Evolutionary conservation across 2,888 invertebrate species (phyloP).

Genomic region (Apamea sordens): DNA sequence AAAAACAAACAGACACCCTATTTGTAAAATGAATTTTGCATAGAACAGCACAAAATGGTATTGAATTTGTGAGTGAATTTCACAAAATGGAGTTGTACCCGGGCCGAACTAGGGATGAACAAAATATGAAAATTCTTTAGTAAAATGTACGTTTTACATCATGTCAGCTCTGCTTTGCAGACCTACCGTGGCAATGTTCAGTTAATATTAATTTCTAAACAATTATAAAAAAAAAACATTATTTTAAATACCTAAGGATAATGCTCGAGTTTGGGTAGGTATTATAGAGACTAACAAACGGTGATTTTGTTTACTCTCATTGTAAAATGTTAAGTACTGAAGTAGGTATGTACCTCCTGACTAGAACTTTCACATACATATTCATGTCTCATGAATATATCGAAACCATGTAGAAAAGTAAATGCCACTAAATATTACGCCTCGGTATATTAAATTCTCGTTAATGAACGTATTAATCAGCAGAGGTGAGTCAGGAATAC

Average conservation of each 20-base stretch:
- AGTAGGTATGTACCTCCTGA: not conserved
- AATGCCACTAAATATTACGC: not conserved
- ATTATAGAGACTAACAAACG: not conserved
- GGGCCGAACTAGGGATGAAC: not conserved
- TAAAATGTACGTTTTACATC: slow-evolving; percentile 4
- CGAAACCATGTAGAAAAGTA: not conserved
- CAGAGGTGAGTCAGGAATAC: slow-evolving; percentile 34
- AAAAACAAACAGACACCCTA: slow-evolving; percentile 32
- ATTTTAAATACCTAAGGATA: not conserved
- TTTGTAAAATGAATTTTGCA: slow-evolving; percentile 35
- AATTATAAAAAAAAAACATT: not conserved
- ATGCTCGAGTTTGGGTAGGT: not conserved
- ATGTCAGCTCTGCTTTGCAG: not conserved
- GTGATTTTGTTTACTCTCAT: not conserved
- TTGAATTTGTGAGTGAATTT: slow-evolving; percentile 44
- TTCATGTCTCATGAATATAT: not conserved
- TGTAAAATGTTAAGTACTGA: not conserved
- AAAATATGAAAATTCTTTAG: slow-evolving; percentile 6
- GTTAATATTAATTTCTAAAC: not conserved
- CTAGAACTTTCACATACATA: slow-evolving; percentile 13
- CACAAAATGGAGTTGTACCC: slow-evolving; percentile 5
- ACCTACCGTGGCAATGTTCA: not conserved
- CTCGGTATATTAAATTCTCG: slow-evolving; percentile 31
- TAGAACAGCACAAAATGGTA: slow-evolving; percentile 31
- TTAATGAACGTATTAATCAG: slow-evolving; percentile 53